These are phyloP conservation scores for Rhyacichthys aspro DNA, from an alignment of 2,797 vertebrate genomes.

Conservation along the genomic window DNA sequence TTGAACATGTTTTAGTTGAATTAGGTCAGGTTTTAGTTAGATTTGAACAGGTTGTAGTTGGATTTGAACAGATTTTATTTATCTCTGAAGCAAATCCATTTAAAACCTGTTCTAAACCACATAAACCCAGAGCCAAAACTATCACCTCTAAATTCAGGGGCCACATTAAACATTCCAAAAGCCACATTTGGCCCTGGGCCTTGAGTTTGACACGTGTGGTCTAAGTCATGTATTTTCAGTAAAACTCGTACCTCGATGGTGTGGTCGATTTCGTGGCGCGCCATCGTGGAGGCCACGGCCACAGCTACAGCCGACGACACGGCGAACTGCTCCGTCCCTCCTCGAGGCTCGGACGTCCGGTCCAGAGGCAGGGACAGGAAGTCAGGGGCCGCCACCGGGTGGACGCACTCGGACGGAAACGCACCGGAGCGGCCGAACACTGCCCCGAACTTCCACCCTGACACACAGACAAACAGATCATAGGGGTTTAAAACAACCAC, in stretches of 20 bases:
- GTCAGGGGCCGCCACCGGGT: constrained; percentile 87
- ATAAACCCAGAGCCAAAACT: too few relatives aligned
- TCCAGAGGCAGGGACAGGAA: constrained; percentile 86
- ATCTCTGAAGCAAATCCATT: too few relatives aligned
- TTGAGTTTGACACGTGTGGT: too few relatives aligned
- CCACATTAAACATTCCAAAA: too few relatives aligned
- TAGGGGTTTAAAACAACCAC: not conserved
- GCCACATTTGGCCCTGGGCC: too few relatives aligned
- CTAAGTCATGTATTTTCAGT: constrained; percentile 55
- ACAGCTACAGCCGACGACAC: constrained; percentile 83
- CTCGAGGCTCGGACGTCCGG: constrained; percentile 80
- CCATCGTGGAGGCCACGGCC: constrained; percentile 87
- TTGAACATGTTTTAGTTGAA: too few relatives aligned
- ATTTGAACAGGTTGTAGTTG: too few relatives aligned
- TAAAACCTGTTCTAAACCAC: too few relatives aligned
- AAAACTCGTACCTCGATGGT: constrained; percentile 89
- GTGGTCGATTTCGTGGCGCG: constrained; percentile 89
- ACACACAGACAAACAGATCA: constrained; percentile 14
- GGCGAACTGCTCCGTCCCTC: constrained; percentile 82
- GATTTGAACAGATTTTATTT: too few relatives aligned
- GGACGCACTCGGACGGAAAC: constrained; percentile 87
- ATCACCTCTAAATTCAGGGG: too few relatives aligned
- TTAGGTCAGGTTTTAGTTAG: too few relatives aligned
- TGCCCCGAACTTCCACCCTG: constrained; percentile 96
- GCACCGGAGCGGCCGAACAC: constrained; percentile 86